Evolutionary conservation across 2,797 vertebrate species (phyloP).

Genomic region (Numenius phaeopus): DNA sequence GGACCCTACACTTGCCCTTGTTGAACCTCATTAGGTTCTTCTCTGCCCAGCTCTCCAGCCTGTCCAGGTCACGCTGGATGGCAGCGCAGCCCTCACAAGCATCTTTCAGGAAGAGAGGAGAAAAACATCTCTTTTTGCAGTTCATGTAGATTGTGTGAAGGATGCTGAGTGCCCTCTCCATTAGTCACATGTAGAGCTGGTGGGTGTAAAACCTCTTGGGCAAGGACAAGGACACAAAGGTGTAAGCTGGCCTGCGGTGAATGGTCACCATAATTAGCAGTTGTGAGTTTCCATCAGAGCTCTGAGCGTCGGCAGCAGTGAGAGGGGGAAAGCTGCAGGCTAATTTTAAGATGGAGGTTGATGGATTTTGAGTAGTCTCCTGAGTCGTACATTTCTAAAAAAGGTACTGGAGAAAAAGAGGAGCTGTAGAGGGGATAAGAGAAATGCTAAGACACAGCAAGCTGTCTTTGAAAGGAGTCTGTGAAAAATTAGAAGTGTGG

Average conservation of each 20-base stretch:
- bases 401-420: background rate
- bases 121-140: background rate
- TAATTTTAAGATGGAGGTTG: background rate
- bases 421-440: background rate
- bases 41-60: too few relatives aligned
- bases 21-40: too few relatives aligned
- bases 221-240: background rate
- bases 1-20: too few relatives aligned
- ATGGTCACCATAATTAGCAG: background rate
- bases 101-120: background rate
- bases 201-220: background rate
- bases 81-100: background rate
- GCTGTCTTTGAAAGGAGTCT: background rate
- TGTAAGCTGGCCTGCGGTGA: background rate
- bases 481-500: conserved; percentile 28
- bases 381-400: background rate
- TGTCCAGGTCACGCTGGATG: too few relatives aligned
- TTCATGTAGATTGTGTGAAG: background rate
- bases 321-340: background rate
- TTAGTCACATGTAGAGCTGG: background rate
- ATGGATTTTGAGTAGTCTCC: conserved; percentile 11
- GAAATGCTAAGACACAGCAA: background rate
- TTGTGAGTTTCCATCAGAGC: background rate
- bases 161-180: background rate
- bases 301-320: background rate